Evolutionary conservation across 2,888 invertebrate genomes (phyloP).

Genomic region (Alitta virens): DNA sequence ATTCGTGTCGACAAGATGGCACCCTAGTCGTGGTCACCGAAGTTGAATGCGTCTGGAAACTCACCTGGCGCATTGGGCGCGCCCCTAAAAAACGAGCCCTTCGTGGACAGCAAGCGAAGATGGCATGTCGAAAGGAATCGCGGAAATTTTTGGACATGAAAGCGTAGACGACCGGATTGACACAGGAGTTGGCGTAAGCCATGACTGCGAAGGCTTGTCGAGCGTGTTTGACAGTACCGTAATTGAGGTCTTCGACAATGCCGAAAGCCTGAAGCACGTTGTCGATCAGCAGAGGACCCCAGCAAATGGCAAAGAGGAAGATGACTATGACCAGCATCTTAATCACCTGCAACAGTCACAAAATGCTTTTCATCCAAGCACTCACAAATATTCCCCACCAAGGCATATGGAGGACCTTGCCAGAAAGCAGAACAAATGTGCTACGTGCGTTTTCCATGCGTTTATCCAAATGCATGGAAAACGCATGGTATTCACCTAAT

Average conservation of each 20-base stretch:
- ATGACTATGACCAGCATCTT: slow-evolving; percentile 73
- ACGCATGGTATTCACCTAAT: too few relatives aligned
- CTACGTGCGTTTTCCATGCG: too few relatives aligned
- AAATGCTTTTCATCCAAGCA: too few relatives aligned
- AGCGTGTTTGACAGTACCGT: slow-evolving; percentile 64
- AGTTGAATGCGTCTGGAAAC: slow-evolving; percentile 14
- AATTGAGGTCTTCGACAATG: slow-evolving; percentile 59
- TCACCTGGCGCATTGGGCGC: slow-evolving; percentile 11
- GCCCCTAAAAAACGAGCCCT: too few relatives aligned
- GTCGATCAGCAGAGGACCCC: slow-evolving; percentile 68
- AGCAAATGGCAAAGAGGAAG: slow-evolving; percentile 68
- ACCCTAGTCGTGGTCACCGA: too few relatives aligned
- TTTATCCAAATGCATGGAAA: too few relatives aligned
- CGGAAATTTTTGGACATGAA: slow-evolving; percentile 74
- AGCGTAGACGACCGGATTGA: slow-evolving; percentile 73
- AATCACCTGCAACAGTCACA: slow-evolving; percentile 62
- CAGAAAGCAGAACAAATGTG: too few relatives aligned
- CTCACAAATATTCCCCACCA: too few relatives aligned
- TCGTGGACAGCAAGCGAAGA: too few relatives aligned
- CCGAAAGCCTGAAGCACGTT: slow-evolving; percentile 68
- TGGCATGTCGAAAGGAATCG: slow-evolving; percentile 52
- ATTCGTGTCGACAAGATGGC: too few relatives aligned
- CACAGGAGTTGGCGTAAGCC: slow-evolving; percentile 72
- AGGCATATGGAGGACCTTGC: too few relatives aligned
- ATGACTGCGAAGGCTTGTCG: slow-evolving; percentile 66